These are phyloP conservation scores for Patella depressa DNA, from an alignment of 2,888 invertebrate species.

Conservation along the genomic window DNA sequence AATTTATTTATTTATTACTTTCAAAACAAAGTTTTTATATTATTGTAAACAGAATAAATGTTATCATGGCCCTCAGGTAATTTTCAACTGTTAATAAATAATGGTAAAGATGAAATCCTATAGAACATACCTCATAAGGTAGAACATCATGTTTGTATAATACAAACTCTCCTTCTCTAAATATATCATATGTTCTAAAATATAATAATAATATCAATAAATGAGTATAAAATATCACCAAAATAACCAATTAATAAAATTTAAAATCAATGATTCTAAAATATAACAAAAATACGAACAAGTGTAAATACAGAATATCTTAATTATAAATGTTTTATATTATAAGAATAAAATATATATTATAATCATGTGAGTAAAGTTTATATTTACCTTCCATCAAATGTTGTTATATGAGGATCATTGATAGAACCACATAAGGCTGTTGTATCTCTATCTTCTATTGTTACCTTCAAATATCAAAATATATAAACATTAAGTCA, in stretches of 20 bases:
- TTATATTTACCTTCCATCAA: constrained; percentile 52
- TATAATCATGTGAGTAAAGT: too few species aligned
- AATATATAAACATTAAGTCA: background rate
- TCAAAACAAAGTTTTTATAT: too few species aligned
- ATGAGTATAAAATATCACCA: too few species aligned
- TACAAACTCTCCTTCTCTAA: constrained; percentile 53
- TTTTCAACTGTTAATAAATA: too few species aligned
- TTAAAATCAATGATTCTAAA: background rate
- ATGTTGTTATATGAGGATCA: constrained; percentile 46
- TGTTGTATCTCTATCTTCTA: constrained; percentile 34
- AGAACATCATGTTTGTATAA: constrained; percentile 49
- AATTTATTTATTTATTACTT: too few species aligned
- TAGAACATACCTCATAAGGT: constrained; percentile 49
- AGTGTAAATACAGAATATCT: too few species aligned
- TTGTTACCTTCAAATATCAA: constrained; percentile 21
- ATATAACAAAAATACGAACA: background rate
- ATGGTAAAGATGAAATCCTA: too few species aligned
- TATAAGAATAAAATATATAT: too few species aligned
- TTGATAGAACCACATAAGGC: constrained; percentile 43
- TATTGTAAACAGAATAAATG: too few species aligned
- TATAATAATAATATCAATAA: background rate
- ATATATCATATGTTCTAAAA: constrained; percentile 51
- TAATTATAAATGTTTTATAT: too few species aligned
- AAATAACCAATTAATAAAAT: too few species aligned
- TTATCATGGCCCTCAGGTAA: too few species aligned